Conservation (phyloP, 2,888 invertebrate species). For the Amiota mariae region DNA sequence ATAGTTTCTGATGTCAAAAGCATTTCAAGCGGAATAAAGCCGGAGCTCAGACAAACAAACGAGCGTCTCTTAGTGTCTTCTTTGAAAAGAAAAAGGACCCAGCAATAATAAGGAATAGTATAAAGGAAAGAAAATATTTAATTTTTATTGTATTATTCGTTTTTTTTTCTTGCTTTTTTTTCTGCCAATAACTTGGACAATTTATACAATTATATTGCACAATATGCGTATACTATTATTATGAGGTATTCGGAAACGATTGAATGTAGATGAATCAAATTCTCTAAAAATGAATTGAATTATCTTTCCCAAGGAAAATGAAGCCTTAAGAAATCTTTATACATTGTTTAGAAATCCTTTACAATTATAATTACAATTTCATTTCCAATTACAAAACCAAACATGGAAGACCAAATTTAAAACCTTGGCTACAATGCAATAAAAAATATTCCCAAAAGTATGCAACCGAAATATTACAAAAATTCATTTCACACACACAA, state of each 20-base stretch:
- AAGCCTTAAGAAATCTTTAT: not conserved
- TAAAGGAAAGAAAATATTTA: not conserved
- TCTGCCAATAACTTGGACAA: not conserved
- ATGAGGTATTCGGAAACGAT: no score
- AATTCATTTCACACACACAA: not conserved
- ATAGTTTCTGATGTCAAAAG: slow-evolving; percentile 66
- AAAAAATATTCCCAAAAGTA: not conserved
- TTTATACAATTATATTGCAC: not conserved
- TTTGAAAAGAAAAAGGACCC: not conserved
- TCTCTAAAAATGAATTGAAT: no score
- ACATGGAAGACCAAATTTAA: not conserved
- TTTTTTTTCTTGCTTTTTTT: not conserved
- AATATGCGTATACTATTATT: not conserved
- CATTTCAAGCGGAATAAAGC: slow-evolving; percentile 39
- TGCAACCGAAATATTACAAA: slow-evolving; percentile 9
- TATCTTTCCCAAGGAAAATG: no score
- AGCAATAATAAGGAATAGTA: not conserved
- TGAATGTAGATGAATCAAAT: no score
- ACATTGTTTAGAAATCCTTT: not conserved
- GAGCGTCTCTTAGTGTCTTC: not conserved
- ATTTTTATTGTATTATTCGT: not conserved
- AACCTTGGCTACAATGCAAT: not conserved
- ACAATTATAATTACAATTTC: not conserved
- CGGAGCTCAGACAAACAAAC: slow-evolving; percentile 5
- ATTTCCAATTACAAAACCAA: not conserved